phyloP scores from a whole-genome alignment of 2,888 invertebrate genomes.

The Spialia ferax region DNA sequence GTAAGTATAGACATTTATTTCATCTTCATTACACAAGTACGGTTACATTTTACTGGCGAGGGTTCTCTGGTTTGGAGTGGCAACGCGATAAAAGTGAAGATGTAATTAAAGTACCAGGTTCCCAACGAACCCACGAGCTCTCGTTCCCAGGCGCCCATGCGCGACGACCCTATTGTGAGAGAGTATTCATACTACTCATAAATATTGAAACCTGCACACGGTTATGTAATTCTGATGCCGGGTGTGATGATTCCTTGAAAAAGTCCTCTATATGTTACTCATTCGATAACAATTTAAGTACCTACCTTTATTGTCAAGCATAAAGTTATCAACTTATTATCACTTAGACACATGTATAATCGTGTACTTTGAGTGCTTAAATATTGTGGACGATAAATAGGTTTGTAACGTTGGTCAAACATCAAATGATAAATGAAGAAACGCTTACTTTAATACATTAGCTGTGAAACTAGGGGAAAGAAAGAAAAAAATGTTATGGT shows the following conservation, averaged over 20 bases:
- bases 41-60: conserved; percentile 16
- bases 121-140: conserved; percentile 43
- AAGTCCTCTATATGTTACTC: background rate
- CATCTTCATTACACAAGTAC: too few relatives aligned
- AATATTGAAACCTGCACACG: conserved; percentile 30
- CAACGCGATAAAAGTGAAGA: conserved; percentile 31
- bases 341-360: too few relatives aligned
- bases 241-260: background rate
- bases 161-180: conserved; percentile 49
- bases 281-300: too few relatives aligned
- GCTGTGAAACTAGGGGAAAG: too few relatives aligned
- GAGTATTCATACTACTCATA: conserved; percentile 28
- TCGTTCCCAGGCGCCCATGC: conserved; percentile 72
- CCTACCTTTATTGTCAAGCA: too few relatives aligned
- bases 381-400: too few relatives aligned
- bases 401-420: too few relatives aligned
- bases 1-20: background rate
- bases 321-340: too few relatives aligned
- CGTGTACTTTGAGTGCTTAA: too few relatives aligned
- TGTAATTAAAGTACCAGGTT: conserved; percentile 50
- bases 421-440: too few relatives aligned
- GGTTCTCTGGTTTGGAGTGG: background rate
- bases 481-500: too few relatives aligned
- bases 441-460: too few relatives aligned
- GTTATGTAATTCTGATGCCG: conserved; percentile 13